Evolutionary conservation across 2,888 invertebrate genomes (phyloP), one percentile per base, ranked within the genome.

Genomic region (Macaria notata): DNA sequence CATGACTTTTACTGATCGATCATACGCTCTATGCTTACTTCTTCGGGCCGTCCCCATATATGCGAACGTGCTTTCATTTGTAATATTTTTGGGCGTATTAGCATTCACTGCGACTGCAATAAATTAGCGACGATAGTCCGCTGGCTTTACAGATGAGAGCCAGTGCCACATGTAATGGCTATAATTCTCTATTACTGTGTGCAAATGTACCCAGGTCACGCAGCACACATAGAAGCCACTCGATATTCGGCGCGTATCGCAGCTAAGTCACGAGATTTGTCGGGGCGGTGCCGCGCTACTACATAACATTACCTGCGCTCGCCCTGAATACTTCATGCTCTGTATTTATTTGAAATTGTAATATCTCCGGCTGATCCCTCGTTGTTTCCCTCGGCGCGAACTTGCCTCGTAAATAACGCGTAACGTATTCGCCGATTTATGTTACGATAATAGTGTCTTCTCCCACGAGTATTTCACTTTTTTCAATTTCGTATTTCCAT

Each of bases 251-350:
- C 81, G 82, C 88, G 90, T 86, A 85, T 86, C 83, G 86, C 83
- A 81, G 83, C 84, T 89, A 90, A 91, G 89, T 91, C 90, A 88
- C 85, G 84, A 88, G 88, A 90, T 91, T 90, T 90, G 88, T 88
- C 88, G 88, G 87, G 81, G 79, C 83, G 81, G 80, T 79, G 80
- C 83, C 79, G 81, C 76, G 76, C 79, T 84, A 84, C 87, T 88
- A 85, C 83, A 86, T 86, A 88, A 86, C 86, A 83, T 87, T 86
- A 88, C 88, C 85, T 88, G 82, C 76, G 84, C 84, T 81, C 84
- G 83, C 76, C 82, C 81, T 90, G 87, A 90, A 91, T 90, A 89
- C 88, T 88, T 88, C 87, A 88, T 90, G 86, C 78, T 83, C 81
- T 83, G 84, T 89, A 88, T 90, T 90, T 89, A 88, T 89, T 88